Evolutionary conservation across 2,888 invertebrate species (phyloP), one percentile per base, ranked within the genome.

Genomic region (Thecophora atra): DNA sequence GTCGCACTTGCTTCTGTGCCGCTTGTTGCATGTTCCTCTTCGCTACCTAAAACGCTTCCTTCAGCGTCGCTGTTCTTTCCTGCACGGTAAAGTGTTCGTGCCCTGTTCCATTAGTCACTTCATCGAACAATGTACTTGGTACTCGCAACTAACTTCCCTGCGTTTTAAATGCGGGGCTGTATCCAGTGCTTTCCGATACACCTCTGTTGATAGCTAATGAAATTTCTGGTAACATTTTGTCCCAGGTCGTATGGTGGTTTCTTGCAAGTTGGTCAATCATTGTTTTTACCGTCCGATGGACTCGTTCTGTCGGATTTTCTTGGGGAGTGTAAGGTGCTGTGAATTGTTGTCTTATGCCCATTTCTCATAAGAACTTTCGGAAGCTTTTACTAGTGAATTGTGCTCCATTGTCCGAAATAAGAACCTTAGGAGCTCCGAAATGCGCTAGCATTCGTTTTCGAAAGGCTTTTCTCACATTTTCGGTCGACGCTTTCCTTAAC

Each of bases 111-210:
- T n/a, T 56, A 2, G 56, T 56, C 24, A 21, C 56, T 56, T 24
- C 5, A 24, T 56, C 56, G 56, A 56, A 56, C 24, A 56, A 21
- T 24, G 56, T 13, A 21, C 24, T 56, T 56, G 56, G 56, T 24
- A 56, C 5, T 4, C 56, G 56, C 11, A 24, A 24, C 24, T 56
- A 19, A 6, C 19, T n/a, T 6, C 56, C 24, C 3, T 56, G 19
- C 3, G 24, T 21, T 19, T 71, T 6, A 7, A 64, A 68, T 0
- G 71, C 71, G 1, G 71, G 68, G n/a, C n/a, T n/a, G n/a, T n/a
- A n/a, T n/a, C n/a, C n/a, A n/a, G n/a, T n/a, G n/a, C n/a, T n/a
- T n/a, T n/a, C n/a, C n/a, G n/a, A n/a, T n/a, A n/a, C n/a, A n/a
- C n/a, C n/a, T n/a, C n/a, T n/a, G n/a, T n/a, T n/a, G n/a, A n/a